Base-by-base conservation (phyloP, 2,113 vertebrate genomes). In the Chaetodon trifascialis region DNA sequence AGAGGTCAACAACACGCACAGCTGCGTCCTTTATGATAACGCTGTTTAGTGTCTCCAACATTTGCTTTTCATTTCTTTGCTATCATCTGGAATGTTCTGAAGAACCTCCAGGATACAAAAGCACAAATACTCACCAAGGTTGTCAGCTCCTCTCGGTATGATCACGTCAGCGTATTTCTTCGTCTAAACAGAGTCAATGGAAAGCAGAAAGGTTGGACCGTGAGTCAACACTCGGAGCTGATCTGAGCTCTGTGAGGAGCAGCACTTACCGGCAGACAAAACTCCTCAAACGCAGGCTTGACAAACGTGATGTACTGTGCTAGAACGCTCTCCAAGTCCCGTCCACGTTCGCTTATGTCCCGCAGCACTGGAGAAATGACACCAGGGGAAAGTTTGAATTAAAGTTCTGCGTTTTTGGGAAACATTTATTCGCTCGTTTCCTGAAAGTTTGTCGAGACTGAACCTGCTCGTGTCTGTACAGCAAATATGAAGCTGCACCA, bases 121-220 rank as follows among this genome's bases (percentile, higher is more conserved):
- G 3, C 47, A 38, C 21, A 52, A 52, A 73, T 44, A 88, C 93
- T 97, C 88, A 99, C 98, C 98, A 66, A 97, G 91, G 62, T 99
- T 99, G 88, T 99, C 97, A 58, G 95, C 97, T 85, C 98, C 98
- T 91, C 97, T 96, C 34, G 98, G 97, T 93, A 99, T 99, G 86
- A 99, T 99, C 87, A 99, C 97, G 0, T 98, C 98, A 7, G 98
- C 98, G 0, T 99, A 99, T 81, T 99, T 99, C 95, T 99, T 99
- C n/a, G 98, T 99, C 97, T 99, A 65, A 15, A 73, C 1, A 51
- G 34, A 0, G 4, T 15, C 85, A n/a, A 81, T 21, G 68, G 55
- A 85, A 59, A 11, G 5, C 2, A 11, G 70, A 81, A 17, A 34
- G 65, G 3, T 38, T 81, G 23, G 25, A 67, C 65, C 34, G 15